Conservation (phyloP, 1,140 invertebrate genomes). For the Drosophila oshimai region DNA sequence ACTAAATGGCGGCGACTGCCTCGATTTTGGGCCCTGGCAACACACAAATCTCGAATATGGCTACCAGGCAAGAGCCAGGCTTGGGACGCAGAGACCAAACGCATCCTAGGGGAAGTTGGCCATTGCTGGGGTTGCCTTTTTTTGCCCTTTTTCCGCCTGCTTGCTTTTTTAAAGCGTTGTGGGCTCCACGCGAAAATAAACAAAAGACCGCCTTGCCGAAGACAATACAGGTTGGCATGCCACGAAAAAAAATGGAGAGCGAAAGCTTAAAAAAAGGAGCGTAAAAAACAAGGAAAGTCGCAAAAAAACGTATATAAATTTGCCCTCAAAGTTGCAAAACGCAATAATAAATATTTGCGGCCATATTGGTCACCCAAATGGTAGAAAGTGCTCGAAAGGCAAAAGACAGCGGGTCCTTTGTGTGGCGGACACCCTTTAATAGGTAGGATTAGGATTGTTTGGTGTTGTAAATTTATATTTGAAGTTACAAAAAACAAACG, state of each 20-base stretch:
- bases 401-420: not conserved
- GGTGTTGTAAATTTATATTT: not conserved
- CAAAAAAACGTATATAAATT: constrained; percentile 10
- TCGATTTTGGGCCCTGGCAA: constrained; percentile 27
- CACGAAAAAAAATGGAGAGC: not conserved
- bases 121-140: constrained; percentile 44
- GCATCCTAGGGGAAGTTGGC: constrained; percentile 65
- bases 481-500: too few relatives aligned
- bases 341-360: constrained; percentile 74
- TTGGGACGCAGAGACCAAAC: constrained; percentile 9
- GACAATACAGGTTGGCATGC: constrained; percentile 33
- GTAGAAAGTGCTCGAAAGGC: not conserved
- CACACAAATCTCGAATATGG: constrained; percentile 48
- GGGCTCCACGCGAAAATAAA: constrained; percentile 46
- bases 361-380: constrained; percentile 41
- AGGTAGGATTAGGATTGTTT: not conserved
- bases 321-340: constrained; percentile 33
- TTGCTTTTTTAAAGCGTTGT: constrained; percentile 67
- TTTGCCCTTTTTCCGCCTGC: constrained; percentile 56
- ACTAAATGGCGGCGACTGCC: constrained; percentile 45
- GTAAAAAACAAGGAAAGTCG: constrained; percentile 24
- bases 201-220: constrained; percentile 34
- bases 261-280: constrained; percentile 12
- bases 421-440: not conserved
- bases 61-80: not conserved